These are phyloP conservation scores for Aphrocallistes beatrix DNA, from an alignment of 37 sponge, comb jelly and placozoan species.

Conservation along the genomic window DNA sequence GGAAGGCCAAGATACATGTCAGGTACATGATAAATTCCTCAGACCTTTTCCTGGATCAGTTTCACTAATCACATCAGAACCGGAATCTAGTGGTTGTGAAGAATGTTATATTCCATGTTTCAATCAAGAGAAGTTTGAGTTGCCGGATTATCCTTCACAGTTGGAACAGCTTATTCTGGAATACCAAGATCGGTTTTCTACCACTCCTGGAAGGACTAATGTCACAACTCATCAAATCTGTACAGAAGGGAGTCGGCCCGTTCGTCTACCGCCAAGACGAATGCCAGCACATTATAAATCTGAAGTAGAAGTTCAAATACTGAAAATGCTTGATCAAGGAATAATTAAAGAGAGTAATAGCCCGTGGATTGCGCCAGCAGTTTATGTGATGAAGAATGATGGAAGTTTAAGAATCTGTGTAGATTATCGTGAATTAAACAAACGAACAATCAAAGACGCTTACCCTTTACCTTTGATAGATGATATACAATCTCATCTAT, in stretches of 20 bases:
- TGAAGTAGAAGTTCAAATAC: slow-evolving; percentile 14
- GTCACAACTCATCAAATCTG: slow-evolving; percentile 31
- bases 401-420: slow-evolving; percentile 27
- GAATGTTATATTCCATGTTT: slow-evolving; percentile 34
- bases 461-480: slow-evolving; percentile 35
- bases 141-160: neutral
- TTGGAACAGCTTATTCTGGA: slow-evolving; percentile 1
- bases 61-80: neutral
- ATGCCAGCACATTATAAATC: slow-evolving; percentile 31
- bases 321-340: slow-evolving; percentile 23
- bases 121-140: neutral
- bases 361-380: slow-evolving; percentile 51
- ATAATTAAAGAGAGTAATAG: slow-evolving; percentile 47
- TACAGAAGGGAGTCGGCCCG: slow-evolving; percentile 24
- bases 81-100: neutral
- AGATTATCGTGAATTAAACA: slow-evolving; percentile 30
- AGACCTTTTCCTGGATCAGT: neutral
- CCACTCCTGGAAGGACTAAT: slow-evolving; percentile 31
- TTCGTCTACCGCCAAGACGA: slow-evolving; percentile 37
- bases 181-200: slow-evolving; percentile 24
- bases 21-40: neutral
- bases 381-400: slow-evolving; percentile 41
- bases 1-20: neutral
- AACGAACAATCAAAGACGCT: slow-evolving; percentile 20
- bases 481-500: slow-evolving; percentile 20